Evolutionary conservation across 2,888 invertebrate species (phyloP), one percentile per base, ranked within the genome.

Genomic region (Clistopyga incitator): DNA sequence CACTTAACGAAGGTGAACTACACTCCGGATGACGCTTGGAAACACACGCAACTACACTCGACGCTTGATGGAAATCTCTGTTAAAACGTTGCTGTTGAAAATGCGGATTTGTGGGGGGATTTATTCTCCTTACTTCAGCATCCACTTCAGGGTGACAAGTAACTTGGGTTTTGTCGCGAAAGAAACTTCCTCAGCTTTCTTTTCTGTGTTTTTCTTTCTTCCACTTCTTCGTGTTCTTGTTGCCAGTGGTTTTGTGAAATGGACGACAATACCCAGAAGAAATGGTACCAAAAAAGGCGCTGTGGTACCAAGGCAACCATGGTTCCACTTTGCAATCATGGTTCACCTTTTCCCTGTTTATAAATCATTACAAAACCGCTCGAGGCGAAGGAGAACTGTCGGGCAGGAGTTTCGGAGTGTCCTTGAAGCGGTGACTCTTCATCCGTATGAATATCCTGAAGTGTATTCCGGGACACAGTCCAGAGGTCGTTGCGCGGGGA

Each of bases 401-500:
- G 47, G 59, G 13, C 3, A 25, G 2, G 47, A 6, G 42, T 61
- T 45, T 34, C 6, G 20, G 20, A 52, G 50, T 75, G 64, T 75
- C 34, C 34, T 75, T 50, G 34, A 38, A 38, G 38, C 70, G 45
- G 23, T 59, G 82, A 18, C 34, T 78, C 54, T 50, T 75, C 64
- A 82, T 78, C 54, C 74, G 68, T 56, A 70, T 74, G 78, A 74
- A 78, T 78, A 82, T 68, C 70, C 64, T 20, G 45, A 25, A 38
- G 52, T 75, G 47, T 68, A 61, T 47, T 61, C 54, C 70, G n/a
- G 54, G 71, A 65, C 76, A 65, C 76, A 61, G 61, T 67, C 67
- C 50, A 38, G 42, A 70, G 82, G 64, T 71, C 65, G 59, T 59
- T 29, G 74, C 23, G 25, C 18, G 72, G 20, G 61, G 74, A 23